phyloP scores from a whole-genome alignment of 1,140 invertebrate genomes.

The Drosophila fuyamai region DNA sequence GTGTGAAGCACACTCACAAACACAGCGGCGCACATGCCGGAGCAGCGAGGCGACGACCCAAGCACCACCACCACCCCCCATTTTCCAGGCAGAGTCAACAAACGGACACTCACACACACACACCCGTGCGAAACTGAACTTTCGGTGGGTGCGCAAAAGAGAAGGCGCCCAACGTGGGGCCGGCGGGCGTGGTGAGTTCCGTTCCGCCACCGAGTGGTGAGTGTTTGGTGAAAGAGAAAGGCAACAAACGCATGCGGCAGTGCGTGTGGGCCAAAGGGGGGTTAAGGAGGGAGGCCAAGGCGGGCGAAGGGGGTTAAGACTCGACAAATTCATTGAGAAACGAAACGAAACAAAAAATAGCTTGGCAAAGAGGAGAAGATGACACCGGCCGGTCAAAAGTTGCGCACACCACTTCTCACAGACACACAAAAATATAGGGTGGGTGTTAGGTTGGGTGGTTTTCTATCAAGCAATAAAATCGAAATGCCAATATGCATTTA shows the following conservation, averaged over 20 bases:
- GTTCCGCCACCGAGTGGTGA: constrained; percentile 39
- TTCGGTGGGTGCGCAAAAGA: constrained; percentile 54
- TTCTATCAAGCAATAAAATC: constrained; percentile 37
- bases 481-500: constrained; percentile 54
- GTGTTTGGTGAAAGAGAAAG: constrained; percentile 80
- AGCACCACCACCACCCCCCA: constrained; percentile 38
- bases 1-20: constrained; percentile 10
- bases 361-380: constrained; percentile 59
- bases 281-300: neutral
- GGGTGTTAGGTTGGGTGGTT: constrained; percentile 17
- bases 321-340: constrained; percentile 73
- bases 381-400: constrained; percentile 73
- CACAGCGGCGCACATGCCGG: constrained; percentile 41
- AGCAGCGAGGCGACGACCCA: constrained; percentile 55
- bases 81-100: constrained; percentile 68
- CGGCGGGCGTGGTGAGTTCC: constrained; percentile 29
- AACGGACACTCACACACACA: constrained; percentile 66
- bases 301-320: constrained; percentile 18
- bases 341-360: constrained; percentile 55
- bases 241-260: constrained; percentile 61
- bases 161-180: constrained; percentile 66
- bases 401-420: constrained; percentile 34
- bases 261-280: constrained; percentile 52
- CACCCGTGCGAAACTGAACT: constrained; percentile 38
- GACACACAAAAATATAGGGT: constrained; percentile 2